Evolutionary conservation across 2,888 invertebrate genomes (phyloP), one percentile per base, ranked within the genome.

Genomic region (Eumacrocentrus americanus): DNA sequence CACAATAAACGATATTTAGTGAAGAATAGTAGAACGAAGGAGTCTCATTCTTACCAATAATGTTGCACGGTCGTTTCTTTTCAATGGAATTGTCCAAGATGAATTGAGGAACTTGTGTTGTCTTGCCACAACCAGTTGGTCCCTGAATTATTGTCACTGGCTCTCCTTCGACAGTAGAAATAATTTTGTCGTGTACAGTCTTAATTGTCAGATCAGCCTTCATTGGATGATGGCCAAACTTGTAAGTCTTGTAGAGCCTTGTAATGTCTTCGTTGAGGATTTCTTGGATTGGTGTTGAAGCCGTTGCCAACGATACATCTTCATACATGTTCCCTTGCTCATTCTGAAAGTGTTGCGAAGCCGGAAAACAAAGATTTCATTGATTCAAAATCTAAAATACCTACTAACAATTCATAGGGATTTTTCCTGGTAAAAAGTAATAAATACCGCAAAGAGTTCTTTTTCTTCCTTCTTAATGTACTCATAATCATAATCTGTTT

Each of bases 61-160:
- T 94, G 78, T 94, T 95, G 75, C 95, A 95, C 50, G 86, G 85
- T 56, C 83, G 82, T 20, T 85, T 84, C 22, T 84, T 84, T 47
- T 85, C 82, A 56, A 84, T 87, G 66, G 87, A 87, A 68, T 90
- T 85, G 69, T 97, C 94, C n/a, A 97, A 81, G 65, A 98, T 93
- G 82, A 90, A 95, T 78, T 97, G 97, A 0, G 97, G 95, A 0
- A 77, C 92, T 79, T 90, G 89, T 0, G 93, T 94, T 0, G 95
- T 94, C 81, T 94, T 94, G 14, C 98, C 98, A 78, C 96, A 96
- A 0, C 98, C 98, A 0, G 98, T 98, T 0, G 91, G 90, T 0
- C 98, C 98, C 81, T 95, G 90, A 44, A 99, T 88, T 9, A 98
- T 86, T 0, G 91, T 86, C 0, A 95, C 91, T 54, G 88, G 87